Base-by-base conservation (phyloP, 2,113 vertebrate genomes). In the Serilophus lunatus region DNA sequence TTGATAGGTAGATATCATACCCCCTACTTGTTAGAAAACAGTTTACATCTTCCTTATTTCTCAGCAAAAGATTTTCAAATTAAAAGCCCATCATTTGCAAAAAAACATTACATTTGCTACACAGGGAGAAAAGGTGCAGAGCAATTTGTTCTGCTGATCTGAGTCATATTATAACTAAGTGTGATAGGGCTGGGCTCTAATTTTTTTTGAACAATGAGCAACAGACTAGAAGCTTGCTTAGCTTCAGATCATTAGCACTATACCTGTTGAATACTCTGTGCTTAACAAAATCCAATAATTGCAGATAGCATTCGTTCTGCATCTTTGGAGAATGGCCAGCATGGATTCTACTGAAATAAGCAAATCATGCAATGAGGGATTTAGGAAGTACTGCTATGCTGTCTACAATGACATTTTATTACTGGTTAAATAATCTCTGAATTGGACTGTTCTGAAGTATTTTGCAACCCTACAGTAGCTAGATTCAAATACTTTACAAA, bases 321-420 rank as follows among this genome's bases (percentile, higher is more conserved):
- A 93, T 95, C 96, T 95, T 83, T 97, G 98, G 97, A 97, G 78
- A 79, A 28, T 4, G 18, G 95, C 97, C 96, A 97, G 93, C 89
- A 91, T 47, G 77, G 93, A 95, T 96, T 96, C 95, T 97, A 97
- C 97, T 97, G 95, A 97, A 96, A 97, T 96, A 97, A 97, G 91
- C 79, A 24, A 5, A 81, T 76, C 92, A 83, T 93, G 92, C 93
- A 95, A 79, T 2, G 4, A 94, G 90, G 40, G 68, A 92, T 96
- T 97, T 93, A 90, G 94, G 95, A 95, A 97, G 92, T 85, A 89
- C 92, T 96, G 88, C 78, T 93, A 91, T 70, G 78, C 94, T 97
- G 89, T 72, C 79, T 93, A 91, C 75, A 88, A 89, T 54, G 76
- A 82, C 87, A 90, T 86, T 93, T 92, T 97, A 96, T 96, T 89